Evolutionary conservation across 2,888 invertebrate species (phyloP).

Genomic region (Lymantria monacha): DNA sequence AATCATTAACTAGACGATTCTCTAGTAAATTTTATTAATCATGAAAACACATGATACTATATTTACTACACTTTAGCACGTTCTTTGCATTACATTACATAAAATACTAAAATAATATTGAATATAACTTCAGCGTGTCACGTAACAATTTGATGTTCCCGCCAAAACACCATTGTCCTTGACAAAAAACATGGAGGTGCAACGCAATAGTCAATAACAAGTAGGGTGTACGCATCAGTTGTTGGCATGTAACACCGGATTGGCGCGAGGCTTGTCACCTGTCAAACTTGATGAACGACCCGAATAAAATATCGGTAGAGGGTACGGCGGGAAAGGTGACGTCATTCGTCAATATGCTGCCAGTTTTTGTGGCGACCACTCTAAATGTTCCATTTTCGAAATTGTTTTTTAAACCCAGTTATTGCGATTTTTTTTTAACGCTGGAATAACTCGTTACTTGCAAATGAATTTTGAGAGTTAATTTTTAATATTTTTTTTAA

Average conservation of each 20-base stretch:
- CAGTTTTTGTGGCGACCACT: constrained; percentile 40
- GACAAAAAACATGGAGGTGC: constrained; percentile 6
- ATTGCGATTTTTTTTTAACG: background rate
- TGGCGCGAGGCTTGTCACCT: constrained; percentile 40
- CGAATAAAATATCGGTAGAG: constrained; percentile 48
- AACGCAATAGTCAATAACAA: constrained; percentile 15
- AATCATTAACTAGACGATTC: too few relatives aligned
- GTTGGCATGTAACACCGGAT: constrained; percentile 29
- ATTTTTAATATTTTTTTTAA: too few relatives aligned
- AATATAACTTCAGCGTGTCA: too few relatives aligned
- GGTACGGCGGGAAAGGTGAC: constrained; percentile 40
- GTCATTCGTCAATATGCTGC: constrained; percentile 52
- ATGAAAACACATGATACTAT: too few relatives aligned
- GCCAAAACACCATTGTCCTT: background rate
- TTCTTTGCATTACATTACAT: too few relatives aligned
- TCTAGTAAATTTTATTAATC: too few relatives aligned
- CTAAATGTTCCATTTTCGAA: constrained; percentile 42
- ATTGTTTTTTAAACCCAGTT: constrained; percentile 36
- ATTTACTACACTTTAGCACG: too few relatives aligned
- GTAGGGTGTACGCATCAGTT: constrained; percentile 25
- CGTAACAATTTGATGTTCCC: background rate
- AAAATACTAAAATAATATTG: too few relatives aligned
- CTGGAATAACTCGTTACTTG: background rate
- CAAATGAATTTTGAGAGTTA: too few relatives aligned
- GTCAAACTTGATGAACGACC: constrained; percentile 50